Evolutionary conservation across 2,888 invertebrate genomes (phyloP), one percentile per base, ranked within the genome.

Genomic region (Cacoxenus indagator): DNA sequence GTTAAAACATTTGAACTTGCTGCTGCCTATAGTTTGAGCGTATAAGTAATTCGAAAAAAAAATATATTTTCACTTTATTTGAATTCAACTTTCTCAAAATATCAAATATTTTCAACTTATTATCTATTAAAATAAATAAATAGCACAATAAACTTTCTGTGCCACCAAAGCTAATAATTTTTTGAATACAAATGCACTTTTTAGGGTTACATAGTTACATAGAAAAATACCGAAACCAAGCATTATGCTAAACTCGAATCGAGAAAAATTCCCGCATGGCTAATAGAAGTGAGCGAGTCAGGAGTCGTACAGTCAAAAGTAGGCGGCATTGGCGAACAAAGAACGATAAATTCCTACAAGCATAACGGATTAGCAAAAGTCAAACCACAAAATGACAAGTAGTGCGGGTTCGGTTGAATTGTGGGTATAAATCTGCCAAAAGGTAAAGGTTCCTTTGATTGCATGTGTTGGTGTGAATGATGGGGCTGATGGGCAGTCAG

Each of bases 271-370:
- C 67, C 64, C 67, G 14, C 14, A 27, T 31, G 67, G 64, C 31
- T n/a, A 59, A 45, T 59, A 46, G 31, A 64, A 57, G 57, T 46
- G 45, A 17, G 26, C 4, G 19, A 43, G 6, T 17, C 29, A 64
- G 11, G n/a, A 27, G 46, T 46, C 19, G 17, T 14, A 48, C 11
- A 26, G 14, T 29, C 29, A 17, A 64, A 69, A 29, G 46, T 51
- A 29, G 67, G 27, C 46, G 65, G 46, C 68, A 57, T 55, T 65
- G 69, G 71, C 29, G 68, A 70, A 68, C 70, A 72, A 76, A 75
- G 74, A 68, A 73, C 76, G 69, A 77, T 78, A 77, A 78, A 78
- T 78, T 76, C 72, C 75, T n/a, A 70, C 37, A 72, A 73, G 73
- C 74, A 72, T 75, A 73, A 73, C 67, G 75, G 75, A 78, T 78